Conservation (phyloP, 35 echinoderm and acorn worm species). For the Ophiothrix spiculata region DNA sequence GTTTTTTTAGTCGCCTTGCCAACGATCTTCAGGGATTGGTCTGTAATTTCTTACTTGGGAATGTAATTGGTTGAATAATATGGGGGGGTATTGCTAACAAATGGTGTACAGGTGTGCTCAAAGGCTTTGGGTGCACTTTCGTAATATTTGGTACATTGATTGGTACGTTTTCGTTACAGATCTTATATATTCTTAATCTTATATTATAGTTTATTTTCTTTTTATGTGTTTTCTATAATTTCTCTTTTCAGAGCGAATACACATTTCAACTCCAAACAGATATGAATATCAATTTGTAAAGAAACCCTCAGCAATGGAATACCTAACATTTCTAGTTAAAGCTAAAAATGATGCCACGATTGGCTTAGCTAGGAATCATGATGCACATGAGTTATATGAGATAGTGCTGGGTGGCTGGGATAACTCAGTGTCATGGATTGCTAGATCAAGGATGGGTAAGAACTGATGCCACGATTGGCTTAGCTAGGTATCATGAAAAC, state of each 20-base stretch:
- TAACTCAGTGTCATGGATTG: conserved; percentile 84
- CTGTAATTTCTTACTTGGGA: too few species aligned
- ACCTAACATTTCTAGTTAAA: conserved; percentile 78
- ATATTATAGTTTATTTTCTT: too few species aligned
- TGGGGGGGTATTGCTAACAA: too few species aligned
- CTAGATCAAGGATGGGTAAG: conserved; percentile 64
- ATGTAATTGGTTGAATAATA: too few species aligned
- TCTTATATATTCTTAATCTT: too few species aligned
- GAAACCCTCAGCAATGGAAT: conserved; percentile 54
- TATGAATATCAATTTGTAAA: conserved; percentile 88
- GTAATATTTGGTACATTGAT: too few species aligned
- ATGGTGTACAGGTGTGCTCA: too few species aligned
- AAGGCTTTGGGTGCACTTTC: too few species aligned
- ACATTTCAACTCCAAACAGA: conserved; percentile 82
- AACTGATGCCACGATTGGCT: conserved; percentile 79
- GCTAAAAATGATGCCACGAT: conserved; percentile 88
- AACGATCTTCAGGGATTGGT: too few species aligned
- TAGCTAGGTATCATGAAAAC: conserved; percentile 38
- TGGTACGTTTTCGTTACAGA: too few species aligned
- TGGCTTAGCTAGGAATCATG: conserved; percentile 42
- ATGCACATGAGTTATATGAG: conserved; percentile 64
- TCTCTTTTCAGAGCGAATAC: conserved; percentile 69
- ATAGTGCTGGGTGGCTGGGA: conserved; percentile 92
- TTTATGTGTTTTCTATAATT: too few species aligned
- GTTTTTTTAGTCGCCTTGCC: too few species aligned